Evolutionary conservation across 2,113 vertebrate genomes (phyloP).

Genomic region (Sarotherodon lohbergeri): DNA sequence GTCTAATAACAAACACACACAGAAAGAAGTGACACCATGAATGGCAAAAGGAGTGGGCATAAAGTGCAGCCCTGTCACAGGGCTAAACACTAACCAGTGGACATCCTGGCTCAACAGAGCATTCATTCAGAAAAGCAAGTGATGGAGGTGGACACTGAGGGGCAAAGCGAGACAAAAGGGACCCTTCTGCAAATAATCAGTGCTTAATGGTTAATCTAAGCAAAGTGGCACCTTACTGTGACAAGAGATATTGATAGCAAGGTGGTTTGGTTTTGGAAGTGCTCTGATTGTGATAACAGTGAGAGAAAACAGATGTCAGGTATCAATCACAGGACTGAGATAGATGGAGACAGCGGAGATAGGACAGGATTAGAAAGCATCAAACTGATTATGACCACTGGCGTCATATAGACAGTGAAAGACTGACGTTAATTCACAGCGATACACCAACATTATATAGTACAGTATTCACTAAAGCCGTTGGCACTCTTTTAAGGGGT

Average conservation of each 20-base stretch:
- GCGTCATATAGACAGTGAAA: background rate
- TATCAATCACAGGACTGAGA: background rate
- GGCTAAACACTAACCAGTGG: background rate
- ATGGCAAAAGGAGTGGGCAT: background rate
- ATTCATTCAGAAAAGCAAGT: constrained; percentile 48
- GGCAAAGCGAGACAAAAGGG: background rate
- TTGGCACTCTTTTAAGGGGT: background rate
- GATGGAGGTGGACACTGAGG: background rate
- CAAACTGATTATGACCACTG: background rate
- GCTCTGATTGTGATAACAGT: background rate
- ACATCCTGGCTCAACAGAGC: constrained; percentile 42
- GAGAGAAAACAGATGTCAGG: background rate
- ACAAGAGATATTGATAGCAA: background rate
- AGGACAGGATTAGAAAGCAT: background rate
- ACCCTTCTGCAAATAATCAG: background rate
- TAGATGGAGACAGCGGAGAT: background rate
- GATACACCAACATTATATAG: background rate
- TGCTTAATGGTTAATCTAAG: background rate
- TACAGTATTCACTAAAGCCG: background rate
- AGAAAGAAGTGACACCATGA: background rate
- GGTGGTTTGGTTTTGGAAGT: background rate
- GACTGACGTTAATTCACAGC: background rate
- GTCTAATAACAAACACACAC: background rate
- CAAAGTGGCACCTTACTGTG: background rate
- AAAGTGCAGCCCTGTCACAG: background rate